Evolutionary conservation across 2,888 invertebrate genomes (phyloP), one percentile per base, ranked within the genome.

Genomic region (Phasia obesa): DNA sequence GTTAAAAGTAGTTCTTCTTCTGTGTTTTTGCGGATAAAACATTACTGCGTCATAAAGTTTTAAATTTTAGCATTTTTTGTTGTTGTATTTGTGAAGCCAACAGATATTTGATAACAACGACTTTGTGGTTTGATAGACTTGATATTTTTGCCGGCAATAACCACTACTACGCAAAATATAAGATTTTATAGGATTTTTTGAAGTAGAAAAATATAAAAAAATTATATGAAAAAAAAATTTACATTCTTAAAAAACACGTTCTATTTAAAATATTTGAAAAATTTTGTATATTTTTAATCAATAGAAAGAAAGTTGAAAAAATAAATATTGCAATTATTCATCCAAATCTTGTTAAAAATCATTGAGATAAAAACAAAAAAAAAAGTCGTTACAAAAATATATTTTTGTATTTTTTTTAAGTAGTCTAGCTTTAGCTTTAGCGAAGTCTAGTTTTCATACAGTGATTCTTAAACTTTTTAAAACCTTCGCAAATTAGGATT

Each of bases 11-110:
- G 51, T 70, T 42, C 17, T 38, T 38, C 4, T 53, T 42, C 3
- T 35, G 11, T 1, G 9, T 9, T 47, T 60, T 47, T 59, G 44
- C 69, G 59, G 51, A 27, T 31, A 69, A 77, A 70, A 70, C 62
- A 74, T 67, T 25, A 73, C 53, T 80, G 79, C 73, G 60, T 60
- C 79, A 79, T 73, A 67, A 65, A 65, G 51, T 64, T 64, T 62
- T 51, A 21, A 67, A 53, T 53, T 60, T 57, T 57, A 47, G 67
- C 21, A 53, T 9, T 19, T 64, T 31, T 47, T 35, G n/a, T 19
- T 17, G 27, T 44, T 69, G 21, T 55, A 57, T 15, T 57, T 55
- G 23, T 21, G 31, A 31, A 74, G 25, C 44, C 55, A 64, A 35
- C 42, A 31, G 53, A 64, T 55, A 64, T 64, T 64, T 55, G 74